Conservation (phyloP, 2,797 vertebrate genomes). For the Ateles fusciceps region DNA sequence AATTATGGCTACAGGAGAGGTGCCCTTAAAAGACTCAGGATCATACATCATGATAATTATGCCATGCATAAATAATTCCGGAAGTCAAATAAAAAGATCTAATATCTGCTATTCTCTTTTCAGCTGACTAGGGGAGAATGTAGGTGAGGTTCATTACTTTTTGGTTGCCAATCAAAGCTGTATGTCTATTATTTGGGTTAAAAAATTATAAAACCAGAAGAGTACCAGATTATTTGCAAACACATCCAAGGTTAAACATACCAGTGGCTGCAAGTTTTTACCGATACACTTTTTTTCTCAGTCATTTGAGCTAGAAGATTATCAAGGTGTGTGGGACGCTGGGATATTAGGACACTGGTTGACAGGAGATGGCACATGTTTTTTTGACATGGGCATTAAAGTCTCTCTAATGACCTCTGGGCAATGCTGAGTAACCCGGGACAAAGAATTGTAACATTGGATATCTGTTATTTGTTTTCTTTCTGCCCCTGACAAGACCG, state of each 20-base stretch:
- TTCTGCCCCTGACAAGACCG: not conserved
- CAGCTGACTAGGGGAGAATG: not conserved
- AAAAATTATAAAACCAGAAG: not conserved
- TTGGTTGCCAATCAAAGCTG: not conserved
- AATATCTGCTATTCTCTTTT: slow-evolving; percentile 5
- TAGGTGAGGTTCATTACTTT: not conserved
- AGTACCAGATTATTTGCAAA: not conserved
- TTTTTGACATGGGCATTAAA: not conserved
- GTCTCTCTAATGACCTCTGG: not conserved
- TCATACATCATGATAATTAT: slow-evolving; percentile 24
- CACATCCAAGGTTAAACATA: slow-evolving; percentile 8
- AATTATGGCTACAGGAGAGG: slow-evolving; percentile 2
- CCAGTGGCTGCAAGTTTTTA: not conserved
- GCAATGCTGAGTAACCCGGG: not conserved
- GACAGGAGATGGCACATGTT: not conserved
- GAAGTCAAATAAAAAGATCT: slow-evolving; percentile 36
- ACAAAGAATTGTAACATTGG: not conserved
- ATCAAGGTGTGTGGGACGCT: not conserved
- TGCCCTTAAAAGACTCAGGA: slow-evolving; percentile 40
- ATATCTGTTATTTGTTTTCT: not conserved
- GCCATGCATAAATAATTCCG: slow-evolving; percentile 33
- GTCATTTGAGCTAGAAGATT: not conserved
- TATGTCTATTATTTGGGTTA: slow-evolving; percentile 32
- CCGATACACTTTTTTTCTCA: not conserved
- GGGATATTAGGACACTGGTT: not conserved